These are phyloP conservation scores for Megamerina dolium DNA, from an alignment of 2,888 invertebrate genomes.

Conservation along the genomic window DNA sequence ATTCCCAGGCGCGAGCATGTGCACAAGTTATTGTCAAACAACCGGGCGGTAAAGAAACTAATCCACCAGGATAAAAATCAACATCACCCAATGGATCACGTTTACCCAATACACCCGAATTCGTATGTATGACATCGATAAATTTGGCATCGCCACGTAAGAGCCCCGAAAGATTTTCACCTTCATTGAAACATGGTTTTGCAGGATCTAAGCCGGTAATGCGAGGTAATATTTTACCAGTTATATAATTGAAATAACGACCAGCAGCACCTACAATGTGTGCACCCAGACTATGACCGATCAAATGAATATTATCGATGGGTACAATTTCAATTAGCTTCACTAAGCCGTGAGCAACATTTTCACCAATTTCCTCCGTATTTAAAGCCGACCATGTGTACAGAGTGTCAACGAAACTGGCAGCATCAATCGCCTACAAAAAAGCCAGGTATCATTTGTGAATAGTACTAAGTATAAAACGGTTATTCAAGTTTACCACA, in stretches of 20 bases:
- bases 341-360: conserved; percentile 34
- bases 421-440: conserved; percentile 38
- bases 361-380: conserved; percentile 41
- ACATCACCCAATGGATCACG: conserved; percentile 43
- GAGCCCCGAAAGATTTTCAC: conserved; percentile 38
- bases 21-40: conserved; percentile 39
- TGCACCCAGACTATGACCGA: conserved; percentile 47
- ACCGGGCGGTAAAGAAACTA: conserved; percentile 36
- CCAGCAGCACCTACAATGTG: conserved; percentile 46
- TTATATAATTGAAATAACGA: conserved; percentile 31
- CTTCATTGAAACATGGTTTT: conserved; percentile 47
- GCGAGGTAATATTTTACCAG: conserved; percentile 32
- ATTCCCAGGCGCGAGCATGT: conserved; percentile 41
- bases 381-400: conserved; percentile 46
- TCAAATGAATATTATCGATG: conserved; percentile 40
- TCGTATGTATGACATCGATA: conserved; percentile 45
- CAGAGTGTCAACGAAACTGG: conserved; percentile 38
- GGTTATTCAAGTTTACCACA: conserved; percentile 30
- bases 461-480: neutral
- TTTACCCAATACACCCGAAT: conserved; percentile 44
- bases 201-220: conserved; percentile 49
- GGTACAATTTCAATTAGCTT: conserved; percentile 35
- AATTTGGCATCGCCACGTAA: conserved; percentile 45
- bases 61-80: conserved; percentile 47
- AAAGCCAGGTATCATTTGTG: neutral